Evolutionary conservation across 2,797 vertebrate genomes (phyloP), one percentile per base, ranked within the genome.

Genomic region (Rhodeus uyekii): DNA sequence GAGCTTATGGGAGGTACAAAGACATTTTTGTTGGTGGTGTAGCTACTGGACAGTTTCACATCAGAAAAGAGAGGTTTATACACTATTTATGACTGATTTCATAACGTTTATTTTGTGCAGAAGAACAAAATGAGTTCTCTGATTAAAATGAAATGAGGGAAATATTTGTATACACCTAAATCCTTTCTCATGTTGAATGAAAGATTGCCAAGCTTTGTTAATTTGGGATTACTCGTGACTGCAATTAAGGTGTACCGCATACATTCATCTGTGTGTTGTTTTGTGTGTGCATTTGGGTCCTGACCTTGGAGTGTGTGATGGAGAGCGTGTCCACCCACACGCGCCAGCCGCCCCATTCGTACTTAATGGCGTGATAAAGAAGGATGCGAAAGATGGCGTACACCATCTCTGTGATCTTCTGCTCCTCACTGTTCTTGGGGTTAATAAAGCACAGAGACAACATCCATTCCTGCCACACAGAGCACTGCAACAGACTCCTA

Each of bases 401-500:
- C 5, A 99, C 98, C 97, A 99, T 98, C 93, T 99, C 98, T 0
- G 97, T 97, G 93, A 99, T 96, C 94, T 99, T 99, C 92, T 97
- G 96, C 85, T 99, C 98, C 87, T 99, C 98, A 9, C 92, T 96
- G 93, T 90, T 98, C 86, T 92, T 93, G 0, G 98, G 97, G 88
- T 93, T 96, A 92, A 98, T 96, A 91, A 95, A 99, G 92, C 96
- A 97, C 85, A 99, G 95, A 24, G 98, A 99, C 88, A 99, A 95
- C 98, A 99, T 99, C 98, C 98, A 99, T 83, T 99, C 98, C 91
- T 99, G 98, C 98, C 98, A 99, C 83, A 99, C 98, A 0, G 98
- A 99, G 91, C 98, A 99, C 91, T 99, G 98, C 77, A 99, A 92
- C 92, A 99, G 94, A 89, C 98, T 97, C 96, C 98, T 99, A 83